A percentile compares a stretch with the other conserved stretches of the same genome.
Evolutionary conservation across 2,797 vertebrate species (phyloP).

Genomic region (Ceyx erithaca): DNA sequence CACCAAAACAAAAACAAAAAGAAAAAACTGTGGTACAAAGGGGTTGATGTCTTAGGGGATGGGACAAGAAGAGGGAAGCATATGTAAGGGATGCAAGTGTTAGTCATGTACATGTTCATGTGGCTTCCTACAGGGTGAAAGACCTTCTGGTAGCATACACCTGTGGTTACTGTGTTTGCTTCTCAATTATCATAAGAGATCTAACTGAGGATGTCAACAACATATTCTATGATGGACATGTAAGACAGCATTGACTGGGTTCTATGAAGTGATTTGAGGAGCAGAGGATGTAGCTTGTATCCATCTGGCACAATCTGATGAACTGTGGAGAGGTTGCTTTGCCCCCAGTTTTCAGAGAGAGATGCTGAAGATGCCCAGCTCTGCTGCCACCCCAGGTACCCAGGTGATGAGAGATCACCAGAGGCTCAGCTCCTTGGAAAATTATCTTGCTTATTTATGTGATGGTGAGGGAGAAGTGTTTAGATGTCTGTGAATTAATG

Average conservation of each 20-base stretch:
- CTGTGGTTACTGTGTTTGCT: neutral
- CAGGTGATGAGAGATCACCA: neutral
- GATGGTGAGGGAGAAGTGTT: neutral
- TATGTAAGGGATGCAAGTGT: neutral
- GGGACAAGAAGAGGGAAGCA: neutral
- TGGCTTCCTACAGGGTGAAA: neutral
- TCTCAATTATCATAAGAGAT: neutral
- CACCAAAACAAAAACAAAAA: neutral
- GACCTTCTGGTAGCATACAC: rapidly evolving
- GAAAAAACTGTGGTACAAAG: neutral
- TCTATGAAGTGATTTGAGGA: neutral
- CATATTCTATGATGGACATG: neutral
- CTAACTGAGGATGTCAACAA: neutral
- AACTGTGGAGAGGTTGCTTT: neutral
- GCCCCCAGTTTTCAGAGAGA: neutral
- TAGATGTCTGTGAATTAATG: neutral
- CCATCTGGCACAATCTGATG: neutral
- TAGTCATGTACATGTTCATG: rapidly evolving
- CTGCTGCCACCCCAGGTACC: neutral
- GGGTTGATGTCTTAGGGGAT: neutral
- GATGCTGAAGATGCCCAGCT: neutral
- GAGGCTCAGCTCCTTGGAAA: neutral
- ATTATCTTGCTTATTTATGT: neutral
- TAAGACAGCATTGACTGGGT: neutral
- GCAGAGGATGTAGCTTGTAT: neutral